A percentile compares a stretch with the other conserved stretches of the same genome.
These are phyloP conservation scores for Rhabdophis nuchalis DNA, from an alignment of 2,797 vertebrate species.

Conservation along the genomic window DNA sequence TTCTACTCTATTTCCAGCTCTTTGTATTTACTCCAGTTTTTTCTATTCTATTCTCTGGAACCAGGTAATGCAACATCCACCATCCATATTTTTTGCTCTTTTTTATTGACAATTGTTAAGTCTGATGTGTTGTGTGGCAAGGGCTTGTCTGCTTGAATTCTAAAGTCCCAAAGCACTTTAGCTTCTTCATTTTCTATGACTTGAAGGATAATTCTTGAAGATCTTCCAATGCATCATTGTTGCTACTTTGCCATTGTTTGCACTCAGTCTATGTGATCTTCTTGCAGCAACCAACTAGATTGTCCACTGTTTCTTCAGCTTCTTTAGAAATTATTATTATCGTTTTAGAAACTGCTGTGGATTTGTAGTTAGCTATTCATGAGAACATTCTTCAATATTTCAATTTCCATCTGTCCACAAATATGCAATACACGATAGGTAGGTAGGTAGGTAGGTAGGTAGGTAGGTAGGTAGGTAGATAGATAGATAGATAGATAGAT, in stretches of 20 bases:
- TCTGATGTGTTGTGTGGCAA: neutral
- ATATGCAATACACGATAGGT: neutral
- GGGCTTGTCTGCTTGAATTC: neutral
- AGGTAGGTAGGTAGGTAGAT: too few species aligned
- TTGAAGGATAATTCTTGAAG: neutral
- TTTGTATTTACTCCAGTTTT: neutral
- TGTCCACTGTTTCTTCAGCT: too few species aligned
- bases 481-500: too few species aligned
- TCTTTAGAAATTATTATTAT: neutral
- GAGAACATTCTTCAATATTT: neutral
- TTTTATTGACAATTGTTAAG: neutral
- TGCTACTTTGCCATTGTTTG: neutral
- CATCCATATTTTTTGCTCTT: neutral
- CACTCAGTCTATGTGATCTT: neutral
- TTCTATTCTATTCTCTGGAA: neutral
- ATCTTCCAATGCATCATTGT: neutral
- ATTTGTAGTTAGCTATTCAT: neutral
- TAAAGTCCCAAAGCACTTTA: neutral
- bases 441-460: neutral
- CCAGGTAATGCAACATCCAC: neutral
- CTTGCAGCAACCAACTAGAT: too few species aligned
- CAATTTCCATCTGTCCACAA: neutral
- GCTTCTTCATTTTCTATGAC: neutral
- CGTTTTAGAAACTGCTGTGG: neutral
- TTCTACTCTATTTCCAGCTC: neutral